A percentile compares a stretch with the other conserved stretches of the same genome.
These are phyloP conservation scores for Ochropleura plecta DNA, from an alignment of 2,888 invertebrate species.

Conservation along the genomic window DNA sequence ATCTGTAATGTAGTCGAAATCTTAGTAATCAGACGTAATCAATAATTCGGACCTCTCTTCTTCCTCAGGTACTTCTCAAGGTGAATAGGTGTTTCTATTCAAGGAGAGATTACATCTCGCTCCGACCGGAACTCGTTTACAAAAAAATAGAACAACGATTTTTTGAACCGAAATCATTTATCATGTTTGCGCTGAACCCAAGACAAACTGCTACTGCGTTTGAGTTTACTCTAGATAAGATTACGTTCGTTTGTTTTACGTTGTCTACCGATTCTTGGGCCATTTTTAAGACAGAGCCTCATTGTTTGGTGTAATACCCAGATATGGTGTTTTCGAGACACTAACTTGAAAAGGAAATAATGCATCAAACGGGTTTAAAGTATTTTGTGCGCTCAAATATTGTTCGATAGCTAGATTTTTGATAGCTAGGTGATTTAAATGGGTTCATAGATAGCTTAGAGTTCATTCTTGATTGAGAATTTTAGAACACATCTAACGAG, in stretches of 20 bases:
- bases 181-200: constrained; percentile 89
- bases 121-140: constrained; percentile 88
- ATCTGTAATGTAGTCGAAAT: constrained; percentile 59
- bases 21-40: constrained; percentile 69
- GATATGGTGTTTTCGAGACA: constrained; percentile 78
- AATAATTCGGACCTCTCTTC: constrained; percentile 88
- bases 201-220: constrained; percentile 90
- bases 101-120: constrained; percentile 85
- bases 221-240: constrained; percentile 90
- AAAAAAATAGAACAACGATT: constrained; percentile 86
- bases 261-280: constrained; percentile 87
- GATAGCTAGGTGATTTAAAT: not conserved
- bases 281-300: constrained; percentile 87
- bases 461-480: not conserved
- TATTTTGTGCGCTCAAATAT: constrained; percentile 22
- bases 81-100: constrained; percentile 90
- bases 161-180: constrained; percentile 89
- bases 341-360: constrained; percentile 76
- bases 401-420: not conserved
- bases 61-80: constrained; percentile 90
- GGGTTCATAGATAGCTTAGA: not conserved
- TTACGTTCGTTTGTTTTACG: constrained; percentile 88
- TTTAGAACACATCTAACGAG: not conserved
- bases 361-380: constrained; percentile 63
- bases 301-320: constrained; percentile 83